Conservation (phyloP, 2,113 vertebrate genomes). For the Nanger granti region DNA sequence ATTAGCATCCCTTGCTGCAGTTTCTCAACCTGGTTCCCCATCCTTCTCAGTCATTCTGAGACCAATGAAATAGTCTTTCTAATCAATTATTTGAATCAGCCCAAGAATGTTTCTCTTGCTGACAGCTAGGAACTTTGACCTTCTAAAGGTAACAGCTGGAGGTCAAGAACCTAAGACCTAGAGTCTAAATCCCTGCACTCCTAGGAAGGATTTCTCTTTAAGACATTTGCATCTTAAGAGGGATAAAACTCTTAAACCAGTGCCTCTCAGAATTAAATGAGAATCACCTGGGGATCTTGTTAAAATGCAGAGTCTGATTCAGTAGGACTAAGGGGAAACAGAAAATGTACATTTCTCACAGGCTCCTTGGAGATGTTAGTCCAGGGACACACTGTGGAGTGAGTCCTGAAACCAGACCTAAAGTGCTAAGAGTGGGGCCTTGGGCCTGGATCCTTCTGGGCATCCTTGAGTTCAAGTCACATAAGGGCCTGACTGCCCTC, state of each 20-base stretch:
- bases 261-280: constrained; percentile 30
- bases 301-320: constrained; percentile 30
- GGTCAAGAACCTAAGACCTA: not conserved
- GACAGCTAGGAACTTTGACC: constrained; percentile 26
- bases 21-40: constrained; percentile 1
- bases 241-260: constrained; percentile 30
- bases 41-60: not conserved
- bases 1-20: not conserved
- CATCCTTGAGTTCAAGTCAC: not conserved
- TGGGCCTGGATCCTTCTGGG: not conserved
- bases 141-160: not conserved
- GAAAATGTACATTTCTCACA: constrained; percentile 13
- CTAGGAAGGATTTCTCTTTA: constrained; percentile 38
- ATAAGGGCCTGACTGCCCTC: not conserved
- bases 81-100: not conserved
- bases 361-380: not conserved
- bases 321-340: not conserved
- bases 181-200: constrained; percentile 4
- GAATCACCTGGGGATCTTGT: constrained; percentile 44
- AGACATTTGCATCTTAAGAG: constrained; percentile 43
- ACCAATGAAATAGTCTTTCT: not conserved
- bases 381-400: not conserved
- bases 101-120: constrained; percentile 27
- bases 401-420: not conserved
- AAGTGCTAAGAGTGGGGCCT: not conserved